Conservation (phyloP, 2,797 vertebrate genomes). For the Philypnodon macrostomus region DNA sequence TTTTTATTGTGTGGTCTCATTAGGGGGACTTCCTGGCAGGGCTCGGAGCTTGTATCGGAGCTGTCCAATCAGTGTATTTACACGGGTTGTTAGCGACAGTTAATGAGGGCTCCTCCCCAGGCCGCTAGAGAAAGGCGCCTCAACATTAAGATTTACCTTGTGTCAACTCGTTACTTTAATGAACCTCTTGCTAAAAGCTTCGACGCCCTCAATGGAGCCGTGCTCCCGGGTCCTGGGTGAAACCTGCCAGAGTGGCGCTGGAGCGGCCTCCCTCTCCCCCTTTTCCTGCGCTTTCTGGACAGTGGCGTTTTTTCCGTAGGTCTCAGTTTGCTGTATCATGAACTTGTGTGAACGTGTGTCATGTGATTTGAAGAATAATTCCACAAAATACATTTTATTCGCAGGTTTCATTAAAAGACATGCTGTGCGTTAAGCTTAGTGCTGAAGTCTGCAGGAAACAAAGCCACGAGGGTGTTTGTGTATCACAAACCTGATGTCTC, state of each 20-base stretch:
- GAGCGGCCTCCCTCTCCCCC: slow-evolving; percentile 53
- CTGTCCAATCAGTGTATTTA: slow-evolving; percentile 96
- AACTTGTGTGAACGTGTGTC: too few species aligned
- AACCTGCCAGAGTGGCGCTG: slow-evolving; percentile 71
- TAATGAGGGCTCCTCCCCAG: slow-evolving; percentile 92
- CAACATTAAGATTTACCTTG: slow-evolving; percentile 92
- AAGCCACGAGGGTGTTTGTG: slow-evolving; percentile 24
- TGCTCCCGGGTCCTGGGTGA: slow-evolving; percentile 70
- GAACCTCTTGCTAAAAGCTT: slow-evolving; percentile 80
- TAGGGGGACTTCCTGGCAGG: slow-evolving; percentile 97
- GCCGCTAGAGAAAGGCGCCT: slow-evolving; percentile 90
- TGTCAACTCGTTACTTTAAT: slow-evolving; percentile 98
- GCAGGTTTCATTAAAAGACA: too few species aligned
- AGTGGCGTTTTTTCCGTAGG: slow-evolving; percentile 58
- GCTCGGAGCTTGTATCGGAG: slow-evolving; percentile 88
- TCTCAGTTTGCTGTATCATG: slow-evolving; percentile 52
- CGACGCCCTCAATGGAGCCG: slow-evolving; percentile 80
- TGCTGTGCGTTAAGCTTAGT: too few species aligned
- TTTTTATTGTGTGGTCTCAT: slow-evolving; percentile 91
- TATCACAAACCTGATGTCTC: slow-evolving; percentile 37
- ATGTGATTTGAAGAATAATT: too few species aligned
- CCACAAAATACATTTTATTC: too few species aligned
- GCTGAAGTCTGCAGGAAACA: not conserved
- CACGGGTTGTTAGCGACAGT: slow-evolving; percentile 98
- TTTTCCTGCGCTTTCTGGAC: slow-evolving; percentile 65